Conservation (phyloP, 2,888 invertebrate species). For the Geophilus truncorum region DNA sequence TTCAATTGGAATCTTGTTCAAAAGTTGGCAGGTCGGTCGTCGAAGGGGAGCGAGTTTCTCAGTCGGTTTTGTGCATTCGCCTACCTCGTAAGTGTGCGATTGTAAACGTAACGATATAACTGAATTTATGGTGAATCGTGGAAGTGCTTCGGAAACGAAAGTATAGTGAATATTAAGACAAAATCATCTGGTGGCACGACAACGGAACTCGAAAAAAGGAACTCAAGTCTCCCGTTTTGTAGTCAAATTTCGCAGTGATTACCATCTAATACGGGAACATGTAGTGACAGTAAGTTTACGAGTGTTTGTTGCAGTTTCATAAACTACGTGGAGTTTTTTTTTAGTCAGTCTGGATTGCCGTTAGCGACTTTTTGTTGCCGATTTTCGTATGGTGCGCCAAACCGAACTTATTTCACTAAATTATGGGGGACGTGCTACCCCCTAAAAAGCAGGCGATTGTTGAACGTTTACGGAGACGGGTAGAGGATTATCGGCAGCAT, state of each 20-base stretch:
- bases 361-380: neutral
- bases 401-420: neutral
- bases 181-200: neutral
- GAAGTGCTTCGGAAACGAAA: neutral
- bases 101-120: neutral
- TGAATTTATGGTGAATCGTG: neutral
- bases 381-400: slow-evolving; percentile 8
- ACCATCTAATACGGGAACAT: neutral
- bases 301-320: neutral
- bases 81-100: neutral
- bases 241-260: neutral
- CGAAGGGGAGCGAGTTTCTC: neutral
- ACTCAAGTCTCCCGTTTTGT: neutral
- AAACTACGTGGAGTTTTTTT: neutral
- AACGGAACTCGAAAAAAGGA: neutral
- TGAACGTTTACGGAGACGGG: slow-evolving; percentile 73
- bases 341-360: neutral
- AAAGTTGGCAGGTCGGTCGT: slow-evolving; percentile 27
- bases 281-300: neutral
- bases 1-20: slow-evolving; percentile 31
- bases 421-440: slow-evolving; percentile 52
- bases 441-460: slow-evolving; percentile 63
- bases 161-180: neutral
- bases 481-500: slow-evolving; percentile 78
- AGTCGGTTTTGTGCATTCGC: neutral